Evolutionary conservation across 2,113 vertebrate genomes (phyloP), one percentile per base, ranked within the genome.

Genomic region (Spea multiplicata): DNA sequence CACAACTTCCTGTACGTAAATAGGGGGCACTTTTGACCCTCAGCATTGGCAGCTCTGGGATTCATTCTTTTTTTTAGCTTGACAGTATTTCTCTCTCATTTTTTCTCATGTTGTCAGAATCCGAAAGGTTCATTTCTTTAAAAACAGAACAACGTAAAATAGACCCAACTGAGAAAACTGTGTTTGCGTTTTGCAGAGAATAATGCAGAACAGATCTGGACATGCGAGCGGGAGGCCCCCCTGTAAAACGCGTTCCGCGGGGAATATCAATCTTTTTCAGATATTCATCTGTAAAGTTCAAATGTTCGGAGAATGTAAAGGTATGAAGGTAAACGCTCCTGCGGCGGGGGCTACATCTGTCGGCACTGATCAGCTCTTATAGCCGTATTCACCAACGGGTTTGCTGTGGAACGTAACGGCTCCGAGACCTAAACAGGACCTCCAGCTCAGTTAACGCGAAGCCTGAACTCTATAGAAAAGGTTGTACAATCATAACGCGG

Each of bases 181-280:
- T n/a, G n/a, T 66, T 46, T 66, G 30, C 44, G 3, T 76, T 76
- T 68, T 65, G 46, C 65, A 68, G 65, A 13, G 55, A 30, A 55
- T 76, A 76, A 76, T 76, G 49, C 65, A 76, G 50, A 76, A 68
- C 74, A 76, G 50, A 76, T 68, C 7, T 68, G 14, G 1, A 4
- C 6, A 45, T 13, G 17, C n/a, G 55, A 6, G 4, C 13, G 46
- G 53, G 53, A 53, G 17, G 30, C 3, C 12, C 55, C n/a, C 5
- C 6, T 47, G 5, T 46, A 14, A 3, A 6, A 2, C 16, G 4
- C 12, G 5, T 17, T 16, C 57, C 59, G 17, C 46, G n/a, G 16
- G 57, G 7, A 47, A 73, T 61, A 47, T 8, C 16, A 5, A 17
- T n/a, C 14, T n/a, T 65, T 5, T 47, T 17, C 7, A 48, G 45